Conservation (phyloP, 2,113 vertebrate species). For the Raja brachyura region DNA sequence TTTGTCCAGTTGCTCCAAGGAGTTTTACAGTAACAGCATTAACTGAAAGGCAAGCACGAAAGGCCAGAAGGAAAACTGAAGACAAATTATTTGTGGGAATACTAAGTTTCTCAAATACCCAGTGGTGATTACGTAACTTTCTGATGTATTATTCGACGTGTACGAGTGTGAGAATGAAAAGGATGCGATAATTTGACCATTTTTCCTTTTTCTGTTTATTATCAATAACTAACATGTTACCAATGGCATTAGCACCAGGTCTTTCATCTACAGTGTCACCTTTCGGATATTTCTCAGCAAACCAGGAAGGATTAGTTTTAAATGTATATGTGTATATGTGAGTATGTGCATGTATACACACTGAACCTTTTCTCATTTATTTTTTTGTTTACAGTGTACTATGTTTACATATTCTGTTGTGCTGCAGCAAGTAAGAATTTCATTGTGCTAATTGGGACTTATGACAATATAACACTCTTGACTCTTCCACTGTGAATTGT, state of each 20-base stretch:
- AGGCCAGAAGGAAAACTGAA: background rate
- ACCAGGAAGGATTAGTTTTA: background rate
- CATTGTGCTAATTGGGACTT: too few relatives aligned
- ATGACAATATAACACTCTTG: too few relatives aligned
- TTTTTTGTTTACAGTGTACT: too few relatives aligned
- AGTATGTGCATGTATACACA: too few relatives aligned
- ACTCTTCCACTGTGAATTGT: too few relatives aligned
- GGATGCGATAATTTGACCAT: background rate
- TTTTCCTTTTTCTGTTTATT: background rate
- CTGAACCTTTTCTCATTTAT: too few relatives aligned
- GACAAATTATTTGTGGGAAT: background rate
- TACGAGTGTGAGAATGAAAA: background rate
- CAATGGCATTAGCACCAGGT: background rate
- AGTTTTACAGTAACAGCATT: background rate
- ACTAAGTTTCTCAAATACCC: background rate
- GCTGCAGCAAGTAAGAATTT: too few relatives aligned
- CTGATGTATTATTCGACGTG: background rate
- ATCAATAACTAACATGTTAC: background rate
- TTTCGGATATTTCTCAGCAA: background rate
- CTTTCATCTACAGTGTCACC: background rate
- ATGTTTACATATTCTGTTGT: too few relatives aligned
- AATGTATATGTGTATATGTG: too few relatives aligned
- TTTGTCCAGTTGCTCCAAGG: background rate
- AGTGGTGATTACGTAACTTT: background rate
- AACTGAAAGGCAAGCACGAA: background rate